Evolutionary conservation across 2,888 invertebrate species (phyloP), one percentile per base, ranked within the genome.

Genomic region (Hypselothyrea guttata): DNA sequence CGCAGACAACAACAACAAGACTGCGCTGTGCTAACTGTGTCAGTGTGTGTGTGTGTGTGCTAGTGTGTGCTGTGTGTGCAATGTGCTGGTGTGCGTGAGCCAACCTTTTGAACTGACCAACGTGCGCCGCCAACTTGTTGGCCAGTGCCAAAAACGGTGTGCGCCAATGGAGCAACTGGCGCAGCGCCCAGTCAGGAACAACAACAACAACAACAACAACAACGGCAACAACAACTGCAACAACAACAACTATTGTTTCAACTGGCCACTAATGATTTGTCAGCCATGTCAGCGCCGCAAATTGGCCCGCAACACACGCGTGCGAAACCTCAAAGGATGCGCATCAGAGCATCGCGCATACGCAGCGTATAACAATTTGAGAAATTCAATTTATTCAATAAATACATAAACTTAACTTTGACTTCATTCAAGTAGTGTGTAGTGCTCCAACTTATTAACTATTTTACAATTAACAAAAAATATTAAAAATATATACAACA

Each of bases 231-330:
- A 28, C 41, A 37, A 34, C 41, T 28, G 38, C 34, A 47, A 42
- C 51, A 66, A 35, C 53, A 38, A 35, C 31, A 56, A 33, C 33
- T 46, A 59, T 67, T 75, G 76, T 67, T 75, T 75, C 53, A 75
- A 70, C 76, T 73, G 79, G 64, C 73, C 81, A 67, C 73, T 75
- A 81, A 77, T 75, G 71, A 83, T 68, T 75, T 65, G 75, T 69
- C 64, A 49, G 67, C 68, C 44, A 49, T 54, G 60, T 57, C 64
- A 63, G 55, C 38, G 46, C 30, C 54, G 38, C 33, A 60, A 57
- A 55, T 75, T 70, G 66, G 62, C 59, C 62, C 45, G 34, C 38
- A 48, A 54, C 83, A 83, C 62, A 79, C 59, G 81, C 67, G 70
- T 70, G 62, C 58, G 71, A 62, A 75, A 63, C 70, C 66, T 75